Base-by-base conservation (phyloP, 2,888 invertebrate genomes). In the Drosophila ezoana region DNA sequence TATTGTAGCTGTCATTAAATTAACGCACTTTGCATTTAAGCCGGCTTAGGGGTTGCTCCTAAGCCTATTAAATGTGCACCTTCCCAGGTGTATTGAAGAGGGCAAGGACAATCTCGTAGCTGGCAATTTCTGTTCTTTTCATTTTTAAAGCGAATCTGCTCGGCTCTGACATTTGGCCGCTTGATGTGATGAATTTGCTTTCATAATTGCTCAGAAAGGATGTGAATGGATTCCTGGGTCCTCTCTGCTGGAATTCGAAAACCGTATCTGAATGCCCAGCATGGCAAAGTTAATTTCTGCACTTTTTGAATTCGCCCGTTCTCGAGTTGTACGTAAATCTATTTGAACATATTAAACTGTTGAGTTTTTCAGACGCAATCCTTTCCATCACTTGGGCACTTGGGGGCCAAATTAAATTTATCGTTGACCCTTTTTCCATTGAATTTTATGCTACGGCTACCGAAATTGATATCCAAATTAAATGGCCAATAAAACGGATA, bases 21-120 rank as follows among this genome's bases (percentile, higher is more conserved):
- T 67, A 87, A 87, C 72, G 65, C 68, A 71, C 76, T 84, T 71
- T 84, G 78, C 78, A 84, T 78, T 83, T 81, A 76, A 81, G 76
- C 72, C 71, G 44, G 53, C 81, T 84, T 70, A 77, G 40, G 53
- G 57, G 40, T 16, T 41, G 60, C 47, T 37, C 14, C 52, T 84
- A 87, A 84, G 81, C 82, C 71, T 71, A 78, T 82, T 87, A 87
- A 49, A 35, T 38, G 67, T 48, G 54, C 68, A 54, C 56, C 68
- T 57, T 11, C 11, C 41, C 38, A 66, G 71, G 32, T 64, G 59
- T 9, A 43, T 16, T 43, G 49, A 43, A 10, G 16, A 51, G 49
- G 18, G 20, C 52, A 16, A 32, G 10, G 8, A 33, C 41, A 33
- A 18, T 16, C n/a, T 8, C 18, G 20, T 33, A 38, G 33, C 33